Percentiles rank a stretch among this genome's conserved stretches.
These are phyloP conservation scores for Athene noctua DNA, from an alignment of 2,113 vertebrate genomes.

Conservation along the genomic window DNA sequence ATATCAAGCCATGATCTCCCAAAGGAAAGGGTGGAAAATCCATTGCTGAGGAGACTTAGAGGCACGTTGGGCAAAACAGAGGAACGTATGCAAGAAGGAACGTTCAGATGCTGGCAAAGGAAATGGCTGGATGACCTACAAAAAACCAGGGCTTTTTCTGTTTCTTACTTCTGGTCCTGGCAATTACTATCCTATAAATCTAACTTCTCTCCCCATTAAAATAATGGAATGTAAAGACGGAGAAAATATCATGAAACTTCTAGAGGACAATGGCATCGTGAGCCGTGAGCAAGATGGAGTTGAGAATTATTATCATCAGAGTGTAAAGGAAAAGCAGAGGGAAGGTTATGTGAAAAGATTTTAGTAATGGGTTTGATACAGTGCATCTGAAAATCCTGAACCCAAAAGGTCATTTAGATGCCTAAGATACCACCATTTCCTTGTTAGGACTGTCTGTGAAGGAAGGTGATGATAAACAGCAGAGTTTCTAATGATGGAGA, in stretches of 20 bases:
- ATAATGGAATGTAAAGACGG: conserved; percentile 43
- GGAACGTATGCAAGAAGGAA: neutral
- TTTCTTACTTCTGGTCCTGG: conserved; percentile 15
- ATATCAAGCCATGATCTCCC: neutral
- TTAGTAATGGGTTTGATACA: neutral
- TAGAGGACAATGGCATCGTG: conserved; percentile 35
- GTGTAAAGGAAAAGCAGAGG: neutral
- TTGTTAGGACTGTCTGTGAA: neutral
- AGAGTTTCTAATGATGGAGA: neutral
- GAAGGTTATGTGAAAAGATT: conserved; percentile 10
- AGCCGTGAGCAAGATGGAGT: neutral
- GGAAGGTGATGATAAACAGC: conserved; percentile 2
- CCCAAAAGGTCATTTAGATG: neutral
- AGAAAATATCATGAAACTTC: conserved; percentile 39
- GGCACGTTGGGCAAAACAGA: neutral
- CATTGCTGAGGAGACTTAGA: neutral
- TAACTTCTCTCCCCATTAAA: conserved; percentile 47
- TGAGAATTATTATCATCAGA: conserved; percentile 17
- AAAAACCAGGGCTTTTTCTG: neutral
- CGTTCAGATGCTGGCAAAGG: neutral
- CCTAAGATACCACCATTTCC: neutral
- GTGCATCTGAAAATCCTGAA: neutral
- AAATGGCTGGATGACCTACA: conserved; percentile 46
- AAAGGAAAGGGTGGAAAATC: neutral
- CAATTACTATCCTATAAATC: conserved; percentile 53